phyloP scores from a whole-genome alignment of 2,888 invertebrate species.

The Byasa hedistus region DNA sequence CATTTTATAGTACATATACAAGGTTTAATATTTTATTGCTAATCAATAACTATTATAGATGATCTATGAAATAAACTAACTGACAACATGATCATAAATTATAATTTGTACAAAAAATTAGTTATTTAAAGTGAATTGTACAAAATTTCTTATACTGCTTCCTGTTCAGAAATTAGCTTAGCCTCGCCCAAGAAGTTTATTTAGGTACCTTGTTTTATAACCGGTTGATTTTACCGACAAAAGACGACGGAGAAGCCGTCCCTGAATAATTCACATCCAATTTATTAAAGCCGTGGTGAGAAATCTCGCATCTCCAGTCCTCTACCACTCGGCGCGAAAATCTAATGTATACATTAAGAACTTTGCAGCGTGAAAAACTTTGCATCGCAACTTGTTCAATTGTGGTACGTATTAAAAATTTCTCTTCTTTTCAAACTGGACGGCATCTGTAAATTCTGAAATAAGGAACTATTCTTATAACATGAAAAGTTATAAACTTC shows the following conservation, averaged over 20 bases:
- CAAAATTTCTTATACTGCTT: no score
- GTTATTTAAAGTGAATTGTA: no score
- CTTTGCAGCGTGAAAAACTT: background rate
- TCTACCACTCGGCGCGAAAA: background rate
- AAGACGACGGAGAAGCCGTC: background rate
- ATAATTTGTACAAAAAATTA: no score
- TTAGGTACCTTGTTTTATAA: background rate
- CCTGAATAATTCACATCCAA: conserved; percentile 10
- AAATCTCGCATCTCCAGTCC: background rate
- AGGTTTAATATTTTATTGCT: no score
- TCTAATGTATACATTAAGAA: conserved; percentile 15
- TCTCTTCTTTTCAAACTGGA: background rate
- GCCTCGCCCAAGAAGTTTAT: no score
- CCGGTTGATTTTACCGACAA: background rate
- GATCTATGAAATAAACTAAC: no score
- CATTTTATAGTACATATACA: no score
- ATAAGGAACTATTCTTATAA: no score
- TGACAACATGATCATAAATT: no score
- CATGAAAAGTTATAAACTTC: no score
- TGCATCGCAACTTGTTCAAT: conserved; percentile 10
- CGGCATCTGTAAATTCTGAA: background rate
- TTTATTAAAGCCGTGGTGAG: conserved; percentile 9
- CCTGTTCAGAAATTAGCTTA: no score
- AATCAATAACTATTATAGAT: no score
- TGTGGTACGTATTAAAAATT: background rate